phyloP scores from a whole-genome alignment of 2,888 invertebrate species.

The Trachelus troglodyta region DNA sequence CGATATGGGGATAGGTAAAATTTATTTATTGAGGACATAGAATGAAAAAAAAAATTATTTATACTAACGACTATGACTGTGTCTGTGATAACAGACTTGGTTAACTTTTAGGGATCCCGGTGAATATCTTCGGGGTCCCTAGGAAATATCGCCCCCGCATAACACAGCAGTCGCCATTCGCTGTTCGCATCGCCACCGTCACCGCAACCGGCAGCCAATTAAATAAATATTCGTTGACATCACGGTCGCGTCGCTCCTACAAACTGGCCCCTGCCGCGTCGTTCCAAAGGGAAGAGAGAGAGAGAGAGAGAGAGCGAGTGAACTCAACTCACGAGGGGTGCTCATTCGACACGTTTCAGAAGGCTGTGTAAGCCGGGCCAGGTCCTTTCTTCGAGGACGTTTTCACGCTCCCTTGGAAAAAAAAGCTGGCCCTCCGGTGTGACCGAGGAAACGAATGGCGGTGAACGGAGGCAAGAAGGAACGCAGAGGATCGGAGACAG shows the following conservation, averaged over 20 bases:
- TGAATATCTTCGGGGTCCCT: not conserved
- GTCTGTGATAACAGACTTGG: not conserved
- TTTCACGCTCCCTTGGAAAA: conserved; percentile 8
- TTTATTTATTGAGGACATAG: not conserved
- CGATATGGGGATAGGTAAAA: not conserved
- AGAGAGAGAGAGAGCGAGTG: conserved; percentile 3
- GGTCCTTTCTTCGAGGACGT: conserved; percentile 32
- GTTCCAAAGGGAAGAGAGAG: conserved; percentile 22
- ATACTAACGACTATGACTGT: not conserved
- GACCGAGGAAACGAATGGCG: not conserved
- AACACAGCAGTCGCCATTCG: conserved; percentile 57
- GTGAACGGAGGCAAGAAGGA: conserved; percentile 16
- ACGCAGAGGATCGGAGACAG: conserved; percentile 20
- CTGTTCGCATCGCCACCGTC: conserved; percentile 45
- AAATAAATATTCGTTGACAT: conserved; percentile 65
- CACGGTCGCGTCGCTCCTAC: conserved; percentile 61
- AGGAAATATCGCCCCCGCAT: conserved; percentile 58
- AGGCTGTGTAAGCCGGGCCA: not conserved
- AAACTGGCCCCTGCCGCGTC: conserved; percentile 55
- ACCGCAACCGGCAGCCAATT: conserved; percentile 55
- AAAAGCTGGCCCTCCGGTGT: not conserved
- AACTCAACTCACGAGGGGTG: conserved; percentile 34
- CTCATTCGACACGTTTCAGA: conserved; percentile 26
- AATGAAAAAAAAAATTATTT: not conserved
- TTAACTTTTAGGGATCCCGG: not conserved